These are phyloP conservation scores for Trypoxylus dichotomus DNA, from an alignment of 1,140 invertebrate species.

Conservation along the genomic window DNA sequence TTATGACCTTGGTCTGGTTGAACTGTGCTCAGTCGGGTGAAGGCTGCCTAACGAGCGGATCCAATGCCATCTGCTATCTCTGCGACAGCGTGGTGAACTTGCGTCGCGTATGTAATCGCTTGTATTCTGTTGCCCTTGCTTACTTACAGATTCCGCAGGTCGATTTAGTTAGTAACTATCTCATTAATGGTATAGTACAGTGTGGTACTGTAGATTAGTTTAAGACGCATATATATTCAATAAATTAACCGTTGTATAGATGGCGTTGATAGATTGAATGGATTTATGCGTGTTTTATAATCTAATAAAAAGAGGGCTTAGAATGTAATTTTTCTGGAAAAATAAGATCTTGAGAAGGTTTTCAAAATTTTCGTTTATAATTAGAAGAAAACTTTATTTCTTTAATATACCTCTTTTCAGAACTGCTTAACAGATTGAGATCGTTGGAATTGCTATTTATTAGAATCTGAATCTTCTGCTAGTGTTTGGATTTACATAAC, in stretches of 20 bases:
- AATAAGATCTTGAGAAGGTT: too few relatives aligned
- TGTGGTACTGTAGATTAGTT: background rate
- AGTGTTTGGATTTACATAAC: too few relatives aligned
- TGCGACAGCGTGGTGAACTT: background rate
- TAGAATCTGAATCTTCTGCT: too few relatives aligned
- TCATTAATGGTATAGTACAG: background rate
- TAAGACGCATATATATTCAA: background rate
- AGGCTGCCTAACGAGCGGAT: slow-evolving; percentile 31
- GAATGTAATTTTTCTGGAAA: too few relatives aligned
- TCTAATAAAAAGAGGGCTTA: too few relatives aligned
- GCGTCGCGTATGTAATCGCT: background rate
- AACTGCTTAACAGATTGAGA: too few relatives aligned
- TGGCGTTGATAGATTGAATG: background rate
- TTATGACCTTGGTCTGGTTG: slow-evolving; percentile 33
- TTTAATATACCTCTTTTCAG: too few relatives aligned
- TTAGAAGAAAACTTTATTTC: too few relatives aligned
- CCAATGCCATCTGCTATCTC: slow-evolving; percentile 31
- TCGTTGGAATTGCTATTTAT: too few relatives aligned
- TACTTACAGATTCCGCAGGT: background rate
- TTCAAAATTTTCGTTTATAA: too few relatives aligned
- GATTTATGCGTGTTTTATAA: too few relatives aligned
- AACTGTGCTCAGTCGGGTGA: slow-evolving; percentile 34
- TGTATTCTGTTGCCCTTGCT: background rate
- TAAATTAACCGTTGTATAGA: background rate
- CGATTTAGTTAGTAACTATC: background rate